Evolutionary conservation across 2,113 vertebrate genomes (phyloP), one percentile per base, ranked within the genome.

Genomic region (Dunckerocampus dactyliophorus): DNA sequence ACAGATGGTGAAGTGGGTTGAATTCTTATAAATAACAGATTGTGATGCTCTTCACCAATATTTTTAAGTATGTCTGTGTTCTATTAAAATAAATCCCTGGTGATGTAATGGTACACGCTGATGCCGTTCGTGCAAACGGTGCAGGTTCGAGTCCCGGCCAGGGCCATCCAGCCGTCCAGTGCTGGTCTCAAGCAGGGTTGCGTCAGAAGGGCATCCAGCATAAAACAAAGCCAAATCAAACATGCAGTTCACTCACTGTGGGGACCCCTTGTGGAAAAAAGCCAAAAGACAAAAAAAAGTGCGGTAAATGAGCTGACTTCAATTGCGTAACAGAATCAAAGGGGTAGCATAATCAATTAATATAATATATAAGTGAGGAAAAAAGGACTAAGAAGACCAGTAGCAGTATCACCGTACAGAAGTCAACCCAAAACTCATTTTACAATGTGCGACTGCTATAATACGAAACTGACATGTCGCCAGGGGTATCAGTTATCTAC

Each of bases 401-500:
- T 67, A 73, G n/a, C 19, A 81, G 67, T 28, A 72, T 62, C 34
- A 65, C 67, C 49, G 55, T 52, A 65, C 14, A 39, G 16, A 72
- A 65, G 62, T 42, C n/a, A 81, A 76, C 51, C 47, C 19, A 60
- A 71, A 72, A 58, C 13, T 62, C 14, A 63, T 47, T 63, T 50
- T 22, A 59, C 24, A 58, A 57, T 63, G 13, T 71, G 43, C 53
- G 28, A 70, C 56, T 67, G 65, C 19, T 67, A 63, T 63, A 50
- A 56, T 71, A 73, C 58, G 57, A 54, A 71, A 65, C 42, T 42
- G 60, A 69, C 67, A 61, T 68, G 70, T 86, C 75, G 76, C 76
- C 74, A 74, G 54, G 20, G 51, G 21, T 59, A 76, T 62, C 50
- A 59, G 59, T 71, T 82, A 75, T 80, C 76, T 85, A 83, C 74